These are phyloP conservation scores for Martes martes DNA, from an alignment of 2,113 vertebrate genomes.

Conservation along the genomic window DNA sequence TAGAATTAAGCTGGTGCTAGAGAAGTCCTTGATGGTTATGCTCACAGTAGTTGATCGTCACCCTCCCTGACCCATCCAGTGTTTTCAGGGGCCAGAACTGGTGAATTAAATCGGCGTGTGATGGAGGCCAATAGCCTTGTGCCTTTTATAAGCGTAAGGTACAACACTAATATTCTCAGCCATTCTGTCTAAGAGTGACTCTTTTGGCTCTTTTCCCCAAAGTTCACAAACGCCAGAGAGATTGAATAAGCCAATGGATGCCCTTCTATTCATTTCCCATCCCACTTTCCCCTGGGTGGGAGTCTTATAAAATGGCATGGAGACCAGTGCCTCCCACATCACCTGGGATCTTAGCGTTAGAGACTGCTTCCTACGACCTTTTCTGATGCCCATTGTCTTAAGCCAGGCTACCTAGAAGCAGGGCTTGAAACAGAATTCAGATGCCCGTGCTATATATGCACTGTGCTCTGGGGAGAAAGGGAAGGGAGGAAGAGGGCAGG, in stretches of 20 bases:
- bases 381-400: not conserved
- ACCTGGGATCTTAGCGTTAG: not conserved
- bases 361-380: not conserved
- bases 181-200: not conserved
- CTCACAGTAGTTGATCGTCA: not conserved
- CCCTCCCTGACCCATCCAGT: not conserved
- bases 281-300: not conserved
- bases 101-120: not conserved
- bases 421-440: not conserved
- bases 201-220: not conserved
- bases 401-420: not conserved
- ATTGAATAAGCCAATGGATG: not conserved
- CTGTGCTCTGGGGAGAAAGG: not conserved
- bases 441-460: not conserved
- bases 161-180: not conserved
- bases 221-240: not conserved
- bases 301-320: not conserved
- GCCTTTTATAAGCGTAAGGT: not conserved
- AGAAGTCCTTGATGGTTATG: not conserved
- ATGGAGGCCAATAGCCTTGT: not conserved
- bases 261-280: not conserved
- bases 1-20: not conserved
- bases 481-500: not conserved
- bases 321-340: too few species aligned
- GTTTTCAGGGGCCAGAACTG: not conserved